Conservation (phyloP, 2,888 invertebrate species). For the Drosophila eohydei region DNA sequence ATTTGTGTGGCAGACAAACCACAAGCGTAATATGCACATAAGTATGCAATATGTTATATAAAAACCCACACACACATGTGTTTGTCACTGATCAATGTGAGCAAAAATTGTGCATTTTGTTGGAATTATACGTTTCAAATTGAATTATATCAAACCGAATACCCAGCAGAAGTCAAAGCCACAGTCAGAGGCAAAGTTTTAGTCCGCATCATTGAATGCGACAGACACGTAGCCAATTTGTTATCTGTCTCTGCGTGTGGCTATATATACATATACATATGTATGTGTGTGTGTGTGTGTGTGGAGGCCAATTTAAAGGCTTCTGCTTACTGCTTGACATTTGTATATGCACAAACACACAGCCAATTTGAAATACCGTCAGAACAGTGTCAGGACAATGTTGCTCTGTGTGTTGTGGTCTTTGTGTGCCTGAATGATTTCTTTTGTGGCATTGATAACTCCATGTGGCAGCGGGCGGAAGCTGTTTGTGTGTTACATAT, state of each 20-base stretch:
- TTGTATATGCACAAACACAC: constrained; percentile 43
- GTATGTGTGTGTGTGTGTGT: constrained; percentile 15
- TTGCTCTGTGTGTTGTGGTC: constrained; percentile 39
- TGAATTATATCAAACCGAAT: constrained; percentile 68
- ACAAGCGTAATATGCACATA: constrained; percentile 18
- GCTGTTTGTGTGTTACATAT: constrained; percentile 28
- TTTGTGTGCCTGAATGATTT: constrained; percentile 68
- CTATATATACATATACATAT: neutral
- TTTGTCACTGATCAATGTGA: constrained; percentile 12
- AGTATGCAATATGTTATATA: constrained; percentile 14
- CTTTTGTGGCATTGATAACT: constrained; percentile 74
- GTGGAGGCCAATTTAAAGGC: constrained; percentile 43
- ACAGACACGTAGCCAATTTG: constrained; percentile 68
- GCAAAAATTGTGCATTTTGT: constrained; percentile 32
- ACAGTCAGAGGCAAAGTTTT: constrained; percentile 23
- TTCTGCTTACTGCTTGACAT: constrained; percentile 57
- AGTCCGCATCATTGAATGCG: constrained; percentile 10
- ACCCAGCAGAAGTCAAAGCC: constrained; percentile 57
- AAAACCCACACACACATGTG: neutral
- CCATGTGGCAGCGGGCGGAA: neutral
- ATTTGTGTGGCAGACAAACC: constrained; percentile 8
- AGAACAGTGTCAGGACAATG: constrained; percentile 39
- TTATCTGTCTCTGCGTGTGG: constrained; percentile 19
- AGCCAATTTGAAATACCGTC: constrained; percentile 52
- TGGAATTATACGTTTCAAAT: constrained; percentile 51